A percentile compares a stretch with the other conserved stretches of the same genome.
phyloP scores from a whole-genome alignment of 2,888 invertebrate species.

The Sphecodes monilicornis region DNA sequence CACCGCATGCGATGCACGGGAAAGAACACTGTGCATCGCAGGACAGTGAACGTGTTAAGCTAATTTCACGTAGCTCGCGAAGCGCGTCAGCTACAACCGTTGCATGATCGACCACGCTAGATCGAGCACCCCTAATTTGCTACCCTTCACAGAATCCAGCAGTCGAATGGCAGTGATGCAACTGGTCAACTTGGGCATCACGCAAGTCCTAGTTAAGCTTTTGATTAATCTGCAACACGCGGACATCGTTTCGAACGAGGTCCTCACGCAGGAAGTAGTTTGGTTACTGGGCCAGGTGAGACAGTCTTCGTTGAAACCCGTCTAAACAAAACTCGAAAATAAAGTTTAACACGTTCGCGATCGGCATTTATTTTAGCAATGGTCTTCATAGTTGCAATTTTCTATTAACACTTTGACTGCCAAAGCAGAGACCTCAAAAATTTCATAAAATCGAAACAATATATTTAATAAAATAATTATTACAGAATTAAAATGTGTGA shows the following conservation, averaged over 20 bases:
- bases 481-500: no score
- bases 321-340: no score
- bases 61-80: neutral
- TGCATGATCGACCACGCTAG: neutral
- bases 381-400: no score
- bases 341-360: no score
- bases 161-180: slow-evolving; percentile 86
- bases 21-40: neutral
- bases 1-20: neutral
- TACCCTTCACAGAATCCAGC: slow-evolving; percentile 83
- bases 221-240: slow-evolving; percentile 85
- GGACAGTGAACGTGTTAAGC: neutral
- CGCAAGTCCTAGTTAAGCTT: slow-evolving; percentile 86
- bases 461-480: no score
- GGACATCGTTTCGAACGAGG: slow-evolving; percentile 86
- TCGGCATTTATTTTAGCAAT: no score
- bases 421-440: no score
- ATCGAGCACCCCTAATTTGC: slow-evolving; percentile 28
- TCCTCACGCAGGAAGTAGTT: slow-evolving; percentile 87
- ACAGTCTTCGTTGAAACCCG: neutral
- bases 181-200: slow-evolving; percentile 86
- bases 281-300: slow-evolving; percentile 87
- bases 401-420: no score
- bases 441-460: no score
- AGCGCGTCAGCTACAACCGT: neutral